phyloP scores from a whole-genome alignment of 2,888 invertebrate genomes.

The Pristionchus maxplancki region DNA sequence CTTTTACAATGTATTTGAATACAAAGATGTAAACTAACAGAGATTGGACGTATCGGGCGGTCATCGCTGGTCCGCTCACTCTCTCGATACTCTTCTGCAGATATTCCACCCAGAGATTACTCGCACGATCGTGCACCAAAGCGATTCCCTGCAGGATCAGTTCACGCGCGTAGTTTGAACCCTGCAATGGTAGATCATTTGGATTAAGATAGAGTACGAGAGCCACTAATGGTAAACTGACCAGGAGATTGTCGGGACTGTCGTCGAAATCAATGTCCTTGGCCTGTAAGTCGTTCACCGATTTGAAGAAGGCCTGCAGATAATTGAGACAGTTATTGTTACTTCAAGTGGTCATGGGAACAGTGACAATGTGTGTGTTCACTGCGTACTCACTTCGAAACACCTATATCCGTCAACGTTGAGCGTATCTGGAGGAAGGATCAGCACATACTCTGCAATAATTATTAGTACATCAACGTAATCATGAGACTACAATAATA shows the following conservation, averaged over 20 bases:
- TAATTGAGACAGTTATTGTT: background rate
- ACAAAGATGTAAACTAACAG: background rate
- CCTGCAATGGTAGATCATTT: background rate
- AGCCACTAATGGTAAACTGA: background rate
- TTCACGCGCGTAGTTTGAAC: background rate
- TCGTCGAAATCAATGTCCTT: background rate
- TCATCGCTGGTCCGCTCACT: background rate
- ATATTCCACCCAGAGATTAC: slow-evolving; percentile 43
- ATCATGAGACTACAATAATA: too few relatives aligned
- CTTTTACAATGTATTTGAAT: background rate
- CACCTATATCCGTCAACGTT: background rate
- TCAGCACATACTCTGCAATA: background rate
- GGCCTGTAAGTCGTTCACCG: background rate
- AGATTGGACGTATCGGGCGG: background rate
- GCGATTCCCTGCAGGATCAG: slow-evolving; percentile 21
- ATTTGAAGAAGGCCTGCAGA: slow-evolving; percentile 45
- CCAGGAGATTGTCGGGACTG: background rate
- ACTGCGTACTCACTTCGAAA: background rate
- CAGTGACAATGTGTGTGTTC: background rate
- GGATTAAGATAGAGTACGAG: background rate
- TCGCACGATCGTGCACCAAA: slow-evolving; percentile 9
- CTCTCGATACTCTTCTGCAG: slow-evolving; percentile 5
- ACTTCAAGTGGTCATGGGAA: background rate
- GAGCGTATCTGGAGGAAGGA: background rate
- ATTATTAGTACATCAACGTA: background rate